A percentile compares a stretch with the other conserved stretches of the same genome.
Conservation (phyloP, 2,113 vertebrate genomes). For the Macquaria australasica region DNA sequence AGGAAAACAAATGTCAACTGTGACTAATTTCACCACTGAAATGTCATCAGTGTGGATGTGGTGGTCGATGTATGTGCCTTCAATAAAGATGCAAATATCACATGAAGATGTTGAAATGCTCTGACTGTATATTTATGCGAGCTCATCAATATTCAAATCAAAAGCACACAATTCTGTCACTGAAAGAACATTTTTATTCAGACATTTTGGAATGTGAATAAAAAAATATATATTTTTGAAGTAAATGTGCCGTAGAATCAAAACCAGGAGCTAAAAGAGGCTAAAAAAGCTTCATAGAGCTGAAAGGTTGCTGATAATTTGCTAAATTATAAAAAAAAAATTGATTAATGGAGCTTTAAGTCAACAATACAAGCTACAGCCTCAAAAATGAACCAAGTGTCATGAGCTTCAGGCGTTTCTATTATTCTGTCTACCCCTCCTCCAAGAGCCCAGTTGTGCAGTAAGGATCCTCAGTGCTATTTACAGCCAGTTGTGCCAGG, state of each 20-base stretch:
- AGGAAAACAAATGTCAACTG: constrained; percentile 8
- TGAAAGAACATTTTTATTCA: neutral
- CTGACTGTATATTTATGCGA: neutral
- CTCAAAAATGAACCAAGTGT: neutral
- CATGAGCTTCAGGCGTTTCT: neutral
- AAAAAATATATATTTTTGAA: too few species aligned
- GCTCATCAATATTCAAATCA: neutral
- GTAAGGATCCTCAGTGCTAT: neutral
- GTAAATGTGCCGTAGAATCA: too few species aligned
- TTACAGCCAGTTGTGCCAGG: too few species aligned
- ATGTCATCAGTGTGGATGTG: neutral
- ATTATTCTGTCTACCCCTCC: neutral
- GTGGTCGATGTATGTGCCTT: neutral
- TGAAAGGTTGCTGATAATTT: too few species aligned
- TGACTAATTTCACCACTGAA: constrained; percentile 8
- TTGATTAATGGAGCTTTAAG: too few species aligned
- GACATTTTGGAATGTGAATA: too few species aligned
- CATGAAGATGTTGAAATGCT: neutral
- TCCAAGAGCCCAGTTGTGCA: neutral
- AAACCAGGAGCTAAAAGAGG: too few species aligned
- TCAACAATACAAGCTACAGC: neutral
- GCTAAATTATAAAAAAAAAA: too few species aligned
- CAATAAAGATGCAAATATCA: constrained; percentile 30
- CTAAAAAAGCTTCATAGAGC: too few species aligned
- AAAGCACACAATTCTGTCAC: neutral